A percentile compares a stretch with the other conserved stretches of the same genome.
Conservation (phyloP, 2,797 vertebrate species). For the Cheirogaleus major region DNA sequence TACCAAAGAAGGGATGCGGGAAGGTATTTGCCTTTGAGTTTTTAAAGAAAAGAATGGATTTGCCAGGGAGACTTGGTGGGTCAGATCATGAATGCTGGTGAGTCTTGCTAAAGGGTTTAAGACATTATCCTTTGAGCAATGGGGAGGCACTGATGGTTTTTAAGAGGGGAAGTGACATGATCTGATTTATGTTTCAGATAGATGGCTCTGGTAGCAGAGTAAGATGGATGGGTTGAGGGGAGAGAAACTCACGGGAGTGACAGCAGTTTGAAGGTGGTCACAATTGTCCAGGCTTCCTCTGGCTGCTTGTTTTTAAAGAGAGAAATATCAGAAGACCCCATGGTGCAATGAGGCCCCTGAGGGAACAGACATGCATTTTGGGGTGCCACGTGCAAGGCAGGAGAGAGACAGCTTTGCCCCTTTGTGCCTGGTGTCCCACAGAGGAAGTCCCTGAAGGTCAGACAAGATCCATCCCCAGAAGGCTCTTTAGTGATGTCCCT, state of each 20-base stretch:
- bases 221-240: neutral
- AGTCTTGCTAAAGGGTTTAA: slow-evolving; percentile 10
- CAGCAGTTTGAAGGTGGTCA: neutral
- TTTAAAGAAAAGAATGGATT: neutral
- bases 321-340: neutral
- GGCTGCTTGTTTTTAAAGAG: neutral
- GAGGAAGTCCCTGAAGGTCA: neutral
- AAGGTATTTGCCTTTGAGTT: neutral
- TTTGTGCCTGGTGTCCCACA: neutral
- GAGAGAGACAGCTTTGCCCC: neutral
- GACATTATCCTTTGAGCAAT: neutral
- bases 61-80: neutral
- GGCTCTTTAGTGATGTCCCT: neutral
- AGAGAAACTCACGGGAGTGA: neutral
- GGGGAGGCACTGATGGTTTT: slow-evolving; percentile 29
- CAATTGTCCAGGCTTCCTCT: neutral
- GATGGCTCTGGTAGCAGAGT: neutral
- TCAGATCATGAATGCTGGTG: neutral
- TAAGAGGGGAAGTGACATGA: slow-evolving; percentile 47
- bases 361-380: neutral
- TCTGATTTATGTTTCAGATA: slow-evolving; percentile 6
- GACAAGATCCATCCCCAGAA: neutral
- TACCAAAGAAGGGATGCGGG: neutral
- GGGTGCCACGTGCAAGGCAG: neutral
- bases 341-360: neutral